phyloP scores from a whole-genome alignment of 2,113 vertebrate genomes.

The Phalacrocorax carbo region DNA sequence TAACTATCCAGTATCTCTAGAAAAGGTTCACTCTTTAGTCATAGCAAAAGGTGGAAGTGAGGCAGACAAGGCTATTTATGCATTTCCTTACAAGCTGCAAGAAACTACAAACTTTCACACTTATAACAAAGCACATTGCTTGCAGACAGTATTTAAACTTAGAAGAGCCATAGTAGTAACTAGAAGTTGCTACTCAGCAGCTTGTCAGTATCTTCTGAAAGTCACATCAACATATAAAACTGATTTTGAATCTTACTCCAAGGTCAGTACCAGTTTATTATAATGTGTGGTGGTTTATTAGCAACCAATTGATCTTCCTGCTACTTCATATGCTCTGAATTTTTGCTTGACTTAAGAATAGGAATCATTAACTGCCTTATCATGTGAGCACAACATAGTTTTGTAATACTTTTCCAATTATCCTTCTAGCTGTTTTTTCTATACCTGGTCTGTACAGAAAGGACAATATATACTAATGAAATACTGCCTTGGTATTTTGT shows the following conservation, averaged over 20 bases:
- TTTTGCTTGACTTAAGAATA: background rate
- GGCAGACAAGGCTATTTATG: background rate
- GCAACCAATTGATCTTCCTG: background rate
- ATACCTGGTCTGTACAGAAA: background rate
- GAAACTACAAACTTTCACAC: background rate
- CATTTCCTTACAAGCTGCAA: background rate
- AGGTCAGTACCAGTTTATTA: background rate
- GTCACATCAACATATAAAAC: background rate
- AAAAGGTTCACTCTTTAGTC: background rate
- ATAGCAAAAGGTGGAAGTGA: background rate
- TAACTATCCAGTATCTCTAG: background rate
- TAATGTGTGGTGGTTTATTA: background rate
- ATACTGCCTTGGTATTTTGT: background rate
- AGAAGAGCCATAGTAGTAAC: background rate
- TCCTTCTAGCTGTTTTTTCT: background rate
- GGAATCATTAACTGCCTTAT: background rate
- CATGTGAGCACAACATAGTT: background rate
- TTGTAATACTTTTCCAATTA: background rate
- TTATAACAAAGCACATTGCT: background rate
- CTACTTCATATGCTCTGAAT: background rate
- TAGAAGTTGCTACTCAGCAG: background rate
- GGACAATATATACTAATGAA: background rate
- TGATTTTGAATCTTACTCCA: background rate
- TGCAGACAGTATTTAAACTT: background rate
- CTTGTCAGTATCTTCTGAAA: background rate